Base-by-base conservation (phyloP, 92 coral and sea anemone genomes). In the Anthopleura xanthogrammica region DNA sequence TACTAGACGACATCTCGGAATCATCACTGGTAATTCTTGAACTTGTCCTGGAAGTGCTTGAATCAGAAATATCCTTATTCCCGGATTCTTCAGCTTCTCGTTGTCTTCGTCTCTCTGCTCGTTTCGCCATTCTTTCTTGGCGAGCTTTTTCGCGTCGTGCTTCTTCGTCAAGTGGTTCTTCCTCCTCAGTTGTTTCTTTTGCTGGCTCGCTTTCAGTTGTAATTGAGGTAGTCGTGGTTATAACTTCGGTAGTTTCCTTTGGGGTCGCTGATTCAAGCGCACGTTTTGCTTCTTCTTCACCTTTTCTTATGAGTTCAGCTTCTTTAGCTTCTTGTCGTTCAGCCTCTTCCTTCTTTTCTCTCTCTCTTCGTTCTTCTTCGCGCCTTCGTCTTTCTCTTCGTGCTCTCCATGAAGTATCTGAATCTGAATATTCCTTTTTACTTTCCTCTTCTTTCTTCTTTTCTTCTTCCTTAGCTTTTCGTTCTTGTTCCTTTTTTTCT, bases 41-140 rank as follows among this genome's bases (percentile, higher is more conserved):
- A 39, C 80, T 75, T 41, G 76, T 60, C 24, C 83, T 77, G 41
- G 80, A 58, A 39, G 66, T 72, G 23, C 78, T 66, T 2, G 88
- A 42, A 70, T 78, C 88, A 13, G 78, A 52, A 23, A 29, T 4
- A 17, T 39, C 17, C 10, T 56, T 81, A 23, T 79, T 82, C 7
- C 50, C 82, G 75, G 83, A 78, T 65, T 85, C 85, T 75, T 80
- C 85, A n/a, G 74, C 52, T 71, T 78, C 76, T 52, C 80, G 75
- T 56, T 82, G 88, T 48, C 90, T 80, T 24, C 89, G 88, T 43
- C 86, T 80, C 55, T 55, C 86, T 9, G 91, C 91, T 66, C 83
- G 52, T 36, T 68, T 68, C 12, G 77, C 89, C 80, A 80, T 76
- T 76, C 89, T 66, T 65, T 81, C 86, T 52, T 76, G 89, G 6